Conservation (phyloP, 2,797 vertebrate genomes). For the Premnoplex brunnescens region DNA sequence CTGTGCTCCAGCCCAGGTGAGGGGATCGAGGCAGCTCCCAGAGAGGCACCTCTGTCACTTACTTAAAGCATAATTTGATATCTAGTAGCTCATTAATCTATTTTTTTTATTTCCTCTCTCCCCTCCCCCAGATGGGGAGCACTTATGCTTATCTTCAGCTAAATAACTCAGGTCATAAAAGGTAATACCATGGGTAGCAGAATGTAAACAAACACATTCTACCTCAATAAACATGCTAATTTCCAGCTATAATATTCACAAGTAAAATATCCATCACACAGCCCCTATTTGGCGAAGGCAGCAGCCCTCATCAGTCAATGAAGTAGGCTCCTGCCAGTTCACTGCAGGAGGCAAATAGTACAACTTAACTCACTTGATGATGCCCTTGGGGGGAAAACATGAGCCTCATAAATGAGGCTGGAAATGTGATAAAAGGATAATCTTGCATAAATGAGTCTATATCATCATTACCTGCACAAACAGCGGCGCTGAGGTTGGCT, state of each 20-base stretch:
- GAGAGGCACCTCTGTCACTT: neutral
- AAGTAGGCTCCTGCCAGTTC: slow-evolving; percentile 81
- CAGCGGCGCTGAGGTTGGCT: slow-evolving; percentile 24
- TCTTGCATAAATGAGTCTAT: slow-evolving; percentile 82
- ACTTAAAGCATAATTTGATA: slow-evolving; percentile 65
- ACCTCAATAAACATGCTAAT: slow-evolving; percentile 90
- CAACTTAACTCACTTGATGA: slow-evolving; percentile 85
- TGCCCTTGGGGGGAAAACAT: slow-evolving; percentile 80
- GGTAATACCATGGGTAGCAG: slow-evolving; percentile 84
- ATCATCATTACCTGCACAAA: slow-evolving; percentile 80
- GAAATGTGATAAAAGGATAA: slow-evolving; percentile 86
- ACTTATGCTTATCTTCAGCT: slow-evolving; percentile 75
- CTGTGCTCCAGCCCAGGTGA: neutral
- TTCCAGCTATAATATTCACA: slow-evolving; percentile 85
- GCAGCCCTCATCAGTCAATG: slow-evolving; percentile 83
- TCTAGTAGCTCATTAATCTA: slow-evolving; percentile 74
- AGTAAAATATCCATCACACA: slow-evolving; percentile 84
- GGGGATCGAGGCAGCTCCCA: neutral
- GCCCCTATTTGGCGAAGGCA: slow-evolving; percentile 85
- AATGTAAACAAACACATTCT: slow-evolving; percentile 88
- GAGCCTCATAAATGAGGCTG: slow-evolving; percentile 81
- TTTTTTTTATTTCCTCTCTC: slow-evolving; percentile 21
- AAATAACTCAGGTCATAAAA: slow-evolving; percentile 82
- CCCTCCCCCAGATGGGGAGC: slow-evolving; percentile 55
- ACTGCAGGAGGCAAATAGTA: slow-evolving; percentile 83